These are phyloP conservation scores for Paedocypris micromegethes DNA, from an alignment of 2,797 vertebrate species.

Conservation along the genomic window DNA sequence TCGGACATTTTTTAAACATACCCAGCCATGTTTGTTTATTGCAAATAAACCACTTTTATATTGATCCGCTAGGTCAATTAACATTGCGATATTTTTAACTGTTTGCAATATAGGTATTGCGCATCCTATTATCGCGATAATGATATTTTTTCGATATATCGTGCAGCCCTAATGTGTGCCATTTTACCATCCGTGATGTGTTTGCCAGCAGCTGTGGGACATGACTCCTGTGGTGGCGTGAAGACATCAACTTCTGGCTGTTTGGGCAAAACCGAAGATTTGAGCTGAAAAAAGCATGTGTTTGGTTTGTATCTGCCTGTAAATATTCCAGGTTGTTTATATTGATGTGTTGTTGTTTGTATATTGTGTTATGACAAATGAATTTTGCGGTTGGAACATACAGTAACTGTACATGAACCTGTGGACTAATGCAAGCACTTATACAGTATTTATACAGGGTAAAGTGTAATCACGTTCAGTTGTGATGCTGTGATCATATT, in stretches of 20 bases:
- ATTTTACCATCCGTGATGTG: conserved; percentile 5
- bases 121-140: too few species aligned
- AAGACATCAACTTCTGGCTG: conserved; percentile 47
- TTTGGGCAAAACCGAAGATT: neutral
- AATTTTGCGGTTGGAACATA: neutral
- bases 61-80: too few species aligned
- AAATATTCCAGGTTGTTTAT: conserved; percentile 21
- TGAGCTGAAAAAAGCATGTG: neutral
- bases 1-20: too few species aligned
- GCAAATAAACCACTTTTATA: too few species aligned
- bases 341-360: conserved; percentile 11
- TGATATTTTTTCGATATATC: too few species aligned
- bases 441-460: conserved; percentile 24
- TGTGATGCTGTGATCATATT: conserved; percentile 12
- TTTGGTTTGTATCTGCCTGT: conserved; percentile 1
- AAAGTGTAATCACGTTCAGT: conserved; percentile 16
- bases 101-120: too few species aligned
- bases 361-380: neutral
- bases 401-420: neutral
- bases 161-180: too few species aligned
- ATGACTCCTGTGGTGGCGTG: conserved; percentile 97
- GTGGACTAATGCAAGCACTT: conserved; percentile 4
- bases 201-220: conserved; percentile 85
- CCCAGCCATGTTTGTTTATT: too few species aligned
- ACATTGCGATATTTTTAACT: too few species aligned